phyloP scores from a whole-genome alignment of 2,113 vertebrate genomes.

The human region DNA sequence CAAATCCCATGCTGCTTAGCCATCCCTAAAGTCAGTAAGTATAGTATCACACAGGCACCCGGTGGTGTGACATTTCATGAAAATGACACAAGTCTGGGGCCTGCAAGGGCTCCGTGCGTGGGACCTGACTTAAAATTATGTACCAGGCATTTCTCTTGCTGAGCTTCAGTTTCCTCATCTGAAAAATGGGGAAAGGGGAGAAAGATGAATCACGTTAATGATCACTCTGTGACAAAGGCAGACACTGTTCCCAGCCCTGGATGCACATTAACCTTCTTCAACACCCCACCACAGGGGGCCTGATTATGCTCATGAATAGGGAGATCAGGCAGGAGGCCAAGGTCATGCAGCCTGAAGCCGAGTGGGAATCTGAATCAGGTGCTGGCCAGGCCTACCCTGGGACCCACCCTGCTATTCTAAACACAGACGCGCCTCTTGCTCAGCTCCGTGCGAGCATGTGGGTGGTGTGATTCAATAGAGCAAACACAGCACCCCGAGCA shows the following conservation, averaged over 20 bases:
- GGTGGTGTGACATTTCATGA: neutral
- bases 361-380: neutral
- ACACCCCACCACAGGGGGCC: neutral
- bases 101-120: fast-evolving
- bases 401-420: neutral
- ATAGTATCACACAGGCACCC: too few species aligned
- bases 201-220: neutral
- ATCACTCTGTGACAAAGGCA: fast-evolving
- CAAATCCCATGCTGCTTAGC: neutral
- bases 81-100: neutral
- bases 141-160: neutral
- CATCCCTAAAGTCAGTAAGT: too few species aligned
- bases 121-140: neutral
- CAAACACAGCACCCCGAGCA: neutral
- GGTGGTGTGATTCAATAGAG: neutral
- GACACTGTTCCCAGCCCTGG: neutral
- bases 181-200: neutral
- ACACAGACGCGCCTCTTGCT: neutral
- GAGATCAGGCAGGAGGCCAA: neutral
- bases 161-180: neutral
- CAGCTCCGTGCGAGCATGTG: fast-evolving
- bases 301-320: neutral
- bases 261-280: neutral
- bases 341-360: fast-evolving
- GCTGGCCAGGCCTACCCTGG: neutral